These are phyloP conservation scores for Melanotaenia nigrans DNA, from an alignment of 2,797 vertebrate genomes.

Conservation along the genomic window DNA sequence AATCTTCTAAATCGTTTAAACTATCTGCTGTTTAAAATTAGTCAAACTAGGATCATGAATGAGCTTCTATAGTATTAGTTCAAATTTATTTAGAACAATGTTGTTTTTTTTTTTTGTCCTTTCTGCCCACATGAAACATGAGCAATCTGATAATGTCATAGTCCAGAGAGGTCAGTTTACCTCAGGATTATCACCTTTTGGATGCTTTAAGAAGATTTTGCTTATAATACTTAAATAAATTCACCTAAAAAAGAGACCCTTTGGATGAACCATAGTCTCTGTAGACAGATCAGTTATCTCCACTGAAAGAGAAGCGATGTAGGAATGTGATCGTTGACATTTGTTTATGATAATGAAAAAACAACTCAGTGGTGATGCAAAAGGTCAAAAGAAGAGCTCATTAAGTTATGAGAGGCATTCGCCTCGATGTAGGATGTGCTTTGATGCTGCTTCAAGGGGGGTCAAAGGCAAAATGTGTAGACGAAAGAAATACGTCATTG, in stretches of 20 bases:
- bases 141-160: conserved; percentile 2
- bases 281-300: background rate
- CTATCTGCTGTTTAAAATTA: too few species aligned
- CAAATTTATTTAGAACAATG: background rate
- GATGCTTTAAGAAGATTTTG: background rate
- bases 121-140: background rate
- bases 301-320: background rate
- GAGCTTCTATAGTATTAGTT: background rate
- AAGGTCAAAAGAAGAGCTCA: background rate
- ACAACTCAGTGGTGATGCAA: background rate
- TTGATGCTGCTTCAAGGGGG: background rate
- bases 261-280: background rate
- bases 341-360: background rate
- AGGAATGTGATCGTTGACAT: background rate
- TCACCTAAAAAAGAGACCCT: background rate
- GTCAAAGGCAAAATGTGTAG: conserved; percentile 29
- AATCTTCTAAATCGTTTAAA: background rate
- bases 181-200: background rate
- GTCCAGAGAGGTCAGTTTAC: background rate
- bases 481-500: conserved; percentile 29
- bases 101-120: background rate
- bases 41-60: background rate
- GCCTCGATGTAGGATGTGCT: background rate
- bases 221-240: background rate
- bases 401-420: background rate